Evolutionary conservation across 2,888 invertebrate species (phyloP), one percentile per base, ranked within the genome.

Genomic region (Lasioglossum malachurum): DNA sequence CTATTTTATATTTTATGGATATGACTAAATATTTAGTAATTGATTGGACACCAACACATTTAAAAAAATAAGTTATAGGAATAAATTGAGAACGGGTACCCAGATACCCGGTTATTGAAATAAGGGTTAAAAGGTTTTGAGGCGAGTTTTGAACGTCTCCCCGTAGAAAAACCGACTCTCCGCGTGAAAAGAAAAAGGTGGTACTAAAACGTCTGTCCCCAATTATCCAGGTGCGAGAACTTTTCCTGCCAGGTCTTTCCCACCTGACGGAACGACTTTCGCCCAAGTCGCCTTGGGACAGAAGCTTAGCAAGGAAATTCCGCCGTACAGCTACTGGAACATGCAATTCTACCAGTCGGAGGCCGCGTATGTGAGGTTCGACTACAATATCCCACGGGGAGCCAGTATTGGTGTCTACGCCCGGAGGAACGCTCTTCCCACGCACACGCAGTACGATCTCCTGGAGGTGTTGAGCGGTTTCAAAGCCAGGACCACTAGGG

Each of bases 331-430:
- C 95, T 99, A 99, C 96, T 99, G 99, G 99, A 98, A 99, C 96
- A 98, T 99, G 97, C 98, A 99, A 96, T 99, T 99, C 96, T 98
- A 98, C 96, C 99, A 99, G 96, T 98, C 98, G 86, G 98, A 98
- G 96, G 98, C 99, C 80, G 98, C 98, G 74, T 99, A 98, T 96
- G 98, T 99, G 78, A 98, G 98, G 95, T 99, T 99, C 95, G 99
- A 99, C 96, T 98, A 99, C 95, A 98, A 97, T 95, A 98, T 98
- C 94, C 98, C 98, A 2, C 96, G 98, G 88, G 98, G 98, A 77
- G 98, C 98, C 71, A 98, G 98, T 91, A 98, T 99, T 95, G 99
- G 99, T 69, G 98, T 99, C 27, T 99, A 99, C 94, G 99, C 98
- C 2, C 96, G 99, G 91, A 97, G 99, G 92, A 99, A 99, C 94